Evolutionary conservation across 2,797 vertebrate genomes (phyloP).

Genomic region (Tauraco hartlaubi): DNA sequence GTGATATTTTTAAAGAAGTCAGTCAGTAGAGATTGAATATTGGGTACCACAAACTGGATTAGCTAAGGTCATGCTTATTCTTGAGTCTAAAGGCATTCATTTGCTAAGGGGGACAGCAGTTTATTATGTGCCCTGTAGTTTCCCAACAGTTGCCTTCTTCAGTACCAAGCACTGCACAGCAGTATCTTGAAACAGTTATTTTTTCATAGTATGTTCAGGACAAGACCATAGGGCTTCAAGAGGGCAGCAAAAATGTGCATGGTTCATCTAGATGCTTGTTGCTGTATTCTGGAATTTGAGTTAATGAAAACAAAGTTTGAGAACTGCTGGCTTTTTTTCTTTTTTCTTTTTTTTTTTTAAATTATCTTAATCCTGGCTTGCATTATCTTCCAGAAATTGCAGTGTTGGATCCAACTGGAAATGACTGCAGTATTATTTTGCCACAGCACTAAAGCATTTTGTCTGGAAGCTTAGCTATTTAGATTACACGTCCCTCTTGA

Average conservation of each 20-base stretch:
- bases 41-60: background rate
- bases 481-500: background rate
- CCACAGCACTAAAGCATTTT: background rate
- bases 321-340: background rate
- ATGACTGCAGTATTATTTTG: background rate
- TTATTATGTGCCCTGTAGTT: background rate
- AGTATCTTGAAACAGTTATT: slow-evolving; percentile 15
- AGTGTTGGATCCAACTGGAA: slow-evolving; percentile 3
- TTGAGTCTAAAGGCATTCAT: background rate
- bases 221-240: background rate
- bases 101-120: background rate
- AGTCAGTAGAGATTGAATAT: background rate
- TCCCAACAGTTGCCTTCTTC: slow-evolving; percentile 1
- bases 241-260: background rate
- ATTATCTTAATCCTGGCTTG: slow-evolving; percentile 7
- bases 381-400: slow-evolving; percentile 16
- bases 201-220: background rate
- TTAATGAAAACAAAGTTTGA: slow-evolving; percentile 20
- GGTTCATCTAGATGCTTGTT: background rate
- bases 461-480: background rate
- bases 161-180: background rate
- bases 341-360: background rate
- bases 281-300: background rate
- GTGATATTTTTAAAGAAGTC: background rate
- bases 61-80: background rate